Evolutionary conservation across 2,888 invertebrate species (phyloP).

Genomic region (Hipparchia sbordonii): DNA sequence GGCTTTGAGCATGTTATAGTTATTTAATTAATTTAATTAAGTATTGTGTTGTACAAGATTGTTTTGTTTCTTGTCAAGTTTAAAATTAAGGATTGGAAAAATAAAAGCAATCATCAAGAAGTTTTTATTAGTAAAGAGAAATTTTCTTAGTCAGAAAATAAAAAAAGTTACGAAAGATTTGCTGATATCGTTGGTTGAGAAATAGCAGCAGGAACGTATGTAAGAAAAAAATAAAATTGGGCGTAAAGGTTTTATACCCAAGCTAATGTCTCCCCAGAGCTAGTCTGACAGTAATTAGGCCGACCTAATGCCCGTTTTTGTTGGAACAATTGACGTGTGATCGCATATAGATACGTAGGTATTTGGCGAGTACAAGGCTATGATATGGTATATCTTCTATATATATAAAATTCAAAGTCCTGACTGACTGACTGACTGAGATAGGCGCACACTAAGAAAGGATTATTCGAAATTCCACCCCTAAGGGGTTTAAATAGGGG

Average conservation of each 20-base stretch:
- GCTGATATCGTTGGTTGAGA: slow-evolving; percentile 23
- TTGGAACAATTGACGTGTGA: slow-evolving; percentile 61
- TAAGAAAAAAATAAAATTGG: slow-evolving; percentile 50
- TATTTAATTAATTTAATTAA: no score
- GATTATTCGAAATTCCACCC: no score
- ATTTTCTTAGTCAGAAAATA: slow-evolving; percentile 10
- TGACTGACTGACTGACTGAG: no score
- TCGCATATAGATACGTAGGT: background rate
- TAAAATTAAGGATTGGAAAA: background rate
- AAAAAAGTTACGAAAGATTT: slow-evolving; percentile 30
- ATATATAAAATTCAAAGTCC: no score
- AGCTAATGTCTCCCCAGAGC: slow-evolving; percentile 48
- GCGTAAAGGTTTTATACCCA: slow-evolving; percentile 69
- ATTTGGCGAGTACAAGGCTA: no score
- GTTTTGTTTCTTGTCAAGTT: no score
- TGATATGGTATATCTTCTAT: no score
- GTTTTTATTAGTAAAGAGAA: no score
- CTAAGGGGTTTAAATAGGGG: no score
- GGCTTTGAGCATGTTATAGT: no score
- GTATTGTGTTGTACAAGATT: no score
- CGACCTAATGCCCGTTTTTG: slow-evolving; percentile 66
- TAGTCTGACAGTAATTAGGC: slow-evolving; percentile 63
- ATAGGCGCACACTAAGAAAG: no score
- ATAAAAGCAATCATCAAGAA: background rate
- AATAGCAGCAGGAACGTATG: slow-evolving; percentile 45